Conservation (phyloP, 2,113 vertebrate genomes). For the Notechis scutatus region DNA sequence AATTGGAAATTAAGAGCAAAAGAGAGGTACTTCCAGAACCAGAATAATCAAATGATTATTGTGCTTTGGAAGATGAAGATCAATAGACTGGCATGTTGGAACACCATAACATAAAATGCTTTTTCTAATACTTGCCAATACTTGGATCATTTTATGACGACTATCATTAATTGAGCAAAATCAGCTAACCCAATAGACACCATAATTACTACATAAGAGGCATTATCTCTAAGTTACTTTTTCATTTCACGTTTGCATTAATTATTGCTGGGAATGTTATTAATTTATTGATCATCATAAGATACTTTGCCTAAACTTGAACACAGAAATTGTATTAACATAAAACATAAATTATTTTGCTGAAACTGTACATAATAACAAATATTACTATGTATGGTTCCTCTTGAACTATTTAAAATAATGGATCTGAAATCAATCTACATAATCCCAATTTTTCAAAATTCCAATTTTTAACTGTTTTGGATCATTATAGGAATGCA, state of each 20-base stretch:
- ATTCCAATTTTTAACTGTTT: too few relatives aligned
- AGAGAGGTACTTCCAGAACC: background rate
- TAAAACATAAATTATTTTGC: background rate
- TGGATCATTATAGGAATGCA: background rate
- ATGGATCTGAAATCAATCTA: background rate
- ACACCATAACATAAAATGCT: background rate
- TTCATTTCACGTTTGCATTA: background rate
- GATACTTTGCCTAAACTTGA: background rate
- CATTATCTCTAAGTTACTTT: background rate
- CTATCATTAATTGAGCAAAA: background rate
- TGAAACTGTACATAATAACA: background rate
- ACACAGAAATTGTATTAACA: background rate
- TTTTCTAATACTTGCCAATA: background rate
- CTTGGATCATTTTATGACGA: background rate
- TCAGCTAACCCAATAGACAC: too few relatives aligned
- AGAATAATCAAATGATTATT: background rate
- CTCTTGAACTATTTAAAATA: background rate
- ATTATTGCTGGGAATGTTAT: background rate
- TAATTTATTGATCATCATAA: background rate
- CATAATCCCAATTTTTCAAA: background rate
- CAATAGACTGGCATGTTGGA: background rate
- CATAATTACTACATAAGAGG: background rate
- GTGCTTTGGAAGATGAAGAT: background rate
- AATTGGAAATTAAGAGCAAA: background rate
- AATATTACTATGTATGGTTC: background rate